Conservation (phyloP, 1,140 invertebrate genomes). For the Microplitis mediator region DNA sequence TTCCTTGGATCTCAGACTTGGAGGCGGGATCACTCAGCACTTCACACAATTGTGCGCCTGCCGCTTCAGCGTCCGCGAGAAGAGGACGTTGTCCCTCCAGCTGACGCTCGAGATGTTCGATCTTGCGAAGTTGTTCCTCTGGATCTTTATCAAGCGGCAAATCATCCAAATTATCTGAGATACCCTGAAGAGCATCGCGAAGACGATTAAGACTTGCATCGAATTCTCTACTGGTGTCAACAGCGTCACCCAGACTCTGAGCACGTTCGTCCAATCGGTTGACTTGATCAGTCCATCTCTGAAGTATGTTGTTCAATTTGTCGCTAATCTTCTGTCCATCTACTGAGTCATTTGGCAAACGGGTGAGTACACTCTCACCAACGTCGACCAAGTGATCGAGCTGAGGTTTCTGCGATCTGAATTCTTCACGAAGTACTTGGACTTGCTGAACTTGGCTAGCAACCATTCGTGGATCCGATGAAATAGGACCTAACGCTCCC, state of each 20-base stretch:
- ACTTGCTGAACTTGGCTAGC: constrained; percentile 90
- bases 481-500: constrained; percentile 90
- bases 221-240: constrained; percentile 88
- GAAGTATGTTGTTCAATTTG: constrained; percentile 70
- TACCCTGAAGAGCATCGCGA: constrained; percentile 80
- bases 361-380: constrained; percentile 76
- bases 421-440: constrained; percentile 91
- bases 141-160: constrained; percentile 82
- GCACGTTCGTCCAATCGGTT: constrained; percentile 81
- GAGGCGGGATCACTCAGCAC: constrained; percentile 90
- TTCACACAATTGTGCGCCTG: constrained; percentile 83
- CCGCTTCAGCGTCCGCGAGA: constrained; percentile 84
- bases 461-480: constrained; percentile 91
- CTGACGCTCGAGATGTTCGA: constrained; percentile 85
- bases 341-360: constrained; percentile 72
- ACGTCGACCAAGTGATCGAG: constrained; percentile 84
- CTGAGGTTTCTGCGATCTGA: constrained; percentile 87
- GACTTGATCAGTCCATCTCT: constrained; percentile 82
- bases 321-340: constrained; percentile 75
- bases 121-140: constrained; percentile 84
- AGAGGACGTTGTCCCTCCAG: constrained; percentile 85
- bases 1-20: constrained; percentile 87
- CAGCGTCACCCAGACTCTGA: constrained; percentile 82
- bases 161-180: constrained; percentile 86
- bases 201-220: constrained; percentile 83